Evolutionary conservation across 2,888 invertebrate genomes (phyloP).

Genomic region (Tortricodes alternella): DNA sequence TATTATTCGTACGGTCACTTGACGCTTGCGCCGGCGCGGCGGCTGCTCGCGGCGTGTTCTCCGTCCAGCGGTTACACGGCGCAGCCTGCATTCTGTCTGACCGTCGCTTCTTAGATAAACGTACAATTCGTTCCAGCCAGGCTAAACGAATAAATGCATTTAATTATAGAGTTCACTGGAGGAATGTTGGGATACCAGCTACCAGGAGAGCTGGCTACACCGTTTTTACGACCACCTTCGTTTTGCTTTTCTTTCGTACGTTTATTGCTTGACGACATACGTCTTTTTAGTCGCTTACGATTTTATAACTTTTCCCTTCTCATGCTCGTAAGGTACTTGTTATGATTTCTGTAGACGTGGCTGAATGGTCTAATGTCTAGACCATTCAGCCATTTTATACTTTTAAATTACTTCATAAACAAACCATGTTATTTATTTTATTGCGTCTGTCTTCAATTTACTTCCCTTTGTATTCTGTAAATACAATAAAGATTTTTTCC

Average conservation of each 20-base stretch:
- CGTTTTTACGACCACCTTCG: not conserved
- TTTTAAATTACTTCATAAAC: too few species aligned
- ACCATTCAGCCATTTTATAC: too few species aligned
- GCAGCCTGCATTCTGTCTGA: constrained; percentile 36
- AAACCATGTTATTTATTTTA: too few species aligned
- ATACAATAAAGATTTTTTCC: too few species aligned
- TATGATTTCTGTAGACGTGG: too few species aligned
- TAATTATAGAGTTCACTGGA: constrained; percentile 29
- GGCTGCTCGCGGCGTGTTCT: constrained; percentile 5
- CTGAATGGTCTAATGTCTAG: too few species aligned
- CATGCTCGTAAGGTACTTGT: too few species aligned
- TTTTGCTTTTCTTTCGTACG: not conserved
- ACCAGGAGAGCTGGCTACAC: not conserved
- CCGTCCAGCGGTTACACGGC: constrained; percentile 39
- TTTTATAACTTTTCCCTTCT: too few species aligned
- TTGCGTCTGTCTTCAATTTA: too few species aligned
- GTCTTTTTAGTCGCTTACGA: too few species aligned
- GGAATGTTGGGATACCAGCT: constrained; percentile 20
- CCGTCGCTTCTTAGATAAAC: constrained; percentile 43
- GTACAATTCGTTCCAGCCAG: constrained; percentile 36
- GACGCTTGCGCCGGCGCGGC: constrained; percentile 22
- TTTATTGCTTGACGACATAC: not conserved
- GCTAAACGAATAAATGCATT: constrained; percentile 30
- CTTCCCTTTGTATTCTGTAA: too few species aligned
- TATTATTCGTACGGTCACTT: constrained; percentile 28